Conservation (phyloP, 1,140 invertebrate genomes). For the Neotoxoptera formosana region DNA sequence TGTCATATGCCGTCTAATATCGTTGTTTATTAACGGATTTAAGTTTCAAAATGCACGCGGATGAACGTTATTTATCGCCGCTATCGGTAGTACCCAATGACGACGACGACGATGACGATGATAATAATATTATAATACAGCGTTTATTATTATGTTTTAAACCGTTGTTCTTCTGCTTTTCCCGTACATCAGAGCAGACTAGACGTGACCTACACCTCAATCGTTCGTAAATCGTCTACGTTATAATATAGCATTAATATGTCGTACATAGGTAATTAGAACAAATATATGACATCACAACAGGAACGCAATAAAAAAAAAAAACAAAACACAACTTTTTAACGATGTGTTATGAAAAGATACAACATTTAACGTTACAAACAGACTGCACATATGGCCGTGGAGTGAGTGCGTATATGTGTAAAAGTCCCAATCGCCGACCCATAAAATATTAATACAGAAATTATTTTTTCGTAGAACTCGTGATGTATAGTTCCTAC, state of each 20-base stretch:
- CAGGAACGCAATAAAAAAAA: background rate
- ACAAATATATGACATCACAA: no score
- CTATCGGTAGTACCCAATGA: background rate
- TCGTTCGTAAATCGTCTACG: background rate
- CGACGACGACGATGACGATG: no score
- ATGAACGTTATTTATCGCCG: background rate
- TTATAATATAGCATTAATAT: background rate
- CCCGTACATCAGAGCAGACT: background rate
- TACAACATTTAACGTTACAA: background rate
- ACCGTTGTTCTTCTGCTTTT: background rate
- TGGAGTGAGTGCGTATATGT: background rate
- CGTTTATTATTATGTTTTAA: background rate
- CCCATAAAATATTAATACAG: background rate
- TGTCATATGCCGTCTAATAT: conserved; percentile 7
- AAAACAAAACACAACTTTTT: background rate
- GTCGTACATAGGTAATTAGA: no score
- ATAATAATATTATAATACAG: background rate
- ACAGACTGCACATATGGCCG: background rate
- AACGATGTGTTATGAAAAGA: background rate
- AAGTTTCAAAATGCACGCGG: background rate
- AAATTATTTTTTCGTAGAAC: background rate
- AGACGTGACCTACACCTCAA: background rate
- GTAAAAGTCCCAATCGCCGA: background rate
- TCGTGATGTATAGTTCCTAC: background rate
- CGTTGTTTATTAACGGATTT: background rate